Evolutionary conservation across 2,113 vertebrate species (phyloP).

Genomic region (Ochotona curzoniae): DNA sequence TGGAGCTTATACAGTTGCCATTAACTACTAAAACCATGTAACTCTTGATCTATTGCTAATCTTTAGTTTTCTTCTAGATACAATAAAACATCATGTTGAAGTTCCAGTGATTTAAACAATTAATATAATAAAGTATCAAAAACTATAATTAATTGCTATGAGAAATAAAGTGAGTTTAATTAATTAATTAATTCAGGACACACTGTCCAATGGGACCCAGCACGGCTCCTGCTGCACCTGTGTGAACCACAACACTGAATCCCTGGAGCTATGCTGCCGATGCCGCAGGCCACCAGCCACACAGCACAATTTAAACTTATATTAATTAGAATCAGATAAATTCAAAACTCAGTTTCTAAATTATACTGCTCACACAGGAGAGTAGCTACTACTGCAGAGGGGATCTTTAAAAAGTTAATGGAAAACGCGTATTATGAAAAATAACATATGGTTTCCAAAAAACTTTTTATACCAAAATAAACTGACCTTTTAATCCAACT

Average conservation of each 20-base stretch:
- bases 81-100: neutral
- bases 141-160: neutral
- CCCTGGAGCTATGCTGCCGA: neutral
- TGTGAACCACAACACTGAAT: neutral
- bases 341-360: neutral
- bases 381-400: too few relatives aligned
- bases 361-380: neutral
- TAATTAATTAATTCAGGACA: neutral
- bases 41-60: neutral
- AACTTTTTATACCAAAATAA: too few relatives aligned
- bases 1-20: neutral
- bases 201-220: neutral
- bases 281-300: neutral
- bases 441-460: too few relatives aligned
- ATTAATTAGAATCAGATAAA: neutral
- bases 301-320: neutral
- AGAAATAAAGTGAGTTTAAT: neutral
- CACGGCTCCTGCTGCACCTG: neutral
- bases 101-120: neutral
- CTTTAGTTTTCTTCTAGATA: conserved; percentile 34
- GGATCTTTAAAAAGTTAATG: too few relatives aligned
- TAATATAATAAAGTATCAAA: neutral
- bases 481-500: too few relatives aligned
- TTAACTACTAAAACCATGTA: neutral
- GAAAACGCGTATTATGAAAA: too few relatives aligned